Base-by-base conservation (phyloP, 2,113 vertebrate species). In the Boulengeromyrus knoepffleri region DNA sequence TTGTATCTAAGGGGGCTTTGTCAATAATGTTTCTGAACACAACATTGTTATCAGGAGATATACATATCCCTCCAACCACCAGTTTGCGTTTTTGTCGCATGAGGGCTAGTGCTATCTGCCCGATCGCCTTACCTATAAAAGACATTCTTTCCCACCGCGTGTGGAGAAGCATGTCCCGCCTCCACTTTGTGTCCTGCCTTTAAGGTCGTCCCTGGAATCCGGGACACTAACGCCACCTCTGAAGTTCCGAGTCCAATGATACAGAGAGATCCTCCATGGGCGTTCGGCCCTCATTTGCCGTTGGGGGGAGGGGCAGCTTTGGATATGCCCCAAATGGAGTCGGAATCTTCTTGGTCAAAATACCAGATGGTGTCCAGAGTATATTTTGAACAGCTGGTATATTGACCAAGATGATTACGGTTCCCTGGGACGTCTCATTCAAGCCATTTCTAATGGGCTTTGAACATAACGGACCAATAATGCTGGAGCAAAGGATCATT, bases 1-100 rank as follows among this genome's bases (percentile, higher is more conserved):
- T 94, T 90, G 89, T 95, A 96, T 96, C 95, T 96, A 70, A 27
- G 92, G 95, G 95, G 94, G 92, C 93, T 94, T 93, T 93, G 94
- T 95, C 96, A 95, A 96, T 96, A 95, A 92, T 92, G 94, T 96
- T 96, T 95, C 92, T 90, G 93, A 96, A 94, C 93, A 94, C 93
- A 94, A 93, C 93, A 92, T 87, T 93, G 85, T 96, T 96, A 96
- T 96, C 95, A 94, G 93, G 91, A 96, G 95, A 96, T 96, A 96
- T 96, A 96, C 96, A 96, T 95, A 95, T 95, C 93, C 95, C 94
- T 94, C 93, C 94, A 94, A 95, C 94, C 93, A 93, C 92, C 88
- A 92, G 91, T 88, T 58, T 46, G 31, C 17, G 21, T 77, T 7
- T 13, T 52, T 93, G 94, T 95, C 93, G 95, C 94, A 96, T 96